phyloP scores from a whole-genome alignment of 2,888 invertebrate genomes.

The Orthosia gothica region DNA sequence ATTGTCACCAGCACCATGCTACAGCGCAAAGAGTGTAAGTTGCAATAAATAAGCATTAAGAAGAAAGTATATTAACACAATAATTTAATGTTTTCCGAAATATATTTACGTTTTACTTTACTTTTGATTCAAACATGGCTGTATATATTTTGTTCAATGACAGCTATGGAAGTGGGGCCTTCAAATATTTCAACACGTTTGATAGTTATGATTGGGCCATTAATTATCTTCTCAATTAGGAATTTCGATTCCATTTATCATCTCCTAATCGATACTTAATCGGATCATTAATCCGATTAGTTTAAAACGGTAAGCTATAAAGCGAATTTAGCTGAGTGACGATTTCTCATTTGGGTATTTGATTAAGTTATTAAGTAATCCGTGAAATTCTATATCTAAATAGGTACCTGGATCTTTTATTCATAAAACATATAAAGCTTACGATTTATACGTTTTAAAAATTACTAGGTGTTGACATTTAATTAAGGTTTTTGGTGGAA shows the following conservation, averaged over 20 bases:
- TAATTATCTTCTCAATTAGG: constrained; percentile 58
- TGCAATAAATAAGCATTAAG: background rate
- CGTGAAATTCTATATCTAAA: constrained; percentile 39
- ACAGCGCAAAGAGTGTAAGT: too few species aligned
- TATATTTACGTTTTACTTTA: background rate
- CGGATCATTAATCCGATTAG: constrained; percentile 66
- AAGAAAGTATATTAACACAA: background rate
- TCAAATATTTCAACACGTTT: constrained; percentile 48
- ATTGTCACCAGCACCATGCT: too few species aligned
- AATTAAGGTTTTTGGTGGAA: constrained; percentile 6
- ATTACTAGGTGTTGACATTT: constrained; percentile 4
- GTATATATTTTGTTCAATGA: constrained; percentile 18
- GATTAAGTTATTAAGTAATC: constrained; percentile 45
- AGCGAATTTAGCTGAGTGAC: constrained; percentile 27
- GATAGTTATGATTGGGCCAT: constrained; percentile 47
- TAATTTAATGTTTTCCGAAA: background rate
- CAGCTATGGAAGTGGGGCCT: constrained; percentile 18
- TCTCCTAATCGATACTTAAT: constrained; percentile 64
- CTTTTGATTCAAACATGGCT: background rate
- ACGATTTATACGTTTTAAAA: constrained; percentile 13
- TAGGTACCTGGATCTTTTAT: constrained; percentile 25
- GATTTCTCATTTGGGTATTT: constrained; percentile 52
- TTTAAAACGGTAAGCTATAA: constrained; percentile 59
- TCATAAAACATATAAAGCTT: background rate
- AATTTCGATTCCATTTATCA: constrained; percentile 61